Evolutionary conservation across 23 tunicate genomes (phyloP).

Genomic region (Diplosoma virens): DNA sequence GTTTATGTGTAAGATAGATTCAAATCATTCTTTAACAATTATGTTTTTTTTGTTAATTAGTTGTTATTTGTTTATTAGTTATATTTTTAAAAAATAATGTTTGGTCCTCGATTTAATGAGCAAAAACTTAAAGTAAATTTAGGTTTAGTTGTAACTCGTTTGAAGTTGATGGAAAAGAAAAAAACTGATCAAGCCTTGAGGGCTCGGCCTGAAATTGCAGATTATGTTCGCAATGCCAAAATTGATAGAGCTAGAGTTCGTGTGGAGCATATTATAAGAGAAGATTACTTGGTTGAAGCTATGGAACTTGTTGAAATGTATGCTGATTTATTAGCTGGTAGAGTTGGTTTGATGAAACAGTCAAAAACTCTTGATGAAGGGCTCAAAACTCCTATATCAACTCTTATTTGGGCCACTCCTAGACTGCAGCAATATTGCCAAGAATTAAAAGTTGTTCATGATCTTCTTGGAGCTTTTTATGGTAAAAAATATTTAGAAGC

Average conservation of each 20-base stretch:
- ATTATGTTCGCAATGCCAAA: constrained; percentile 71
- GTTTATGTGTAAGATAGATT: too few species aligned
- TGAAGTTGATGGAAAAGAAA: constrained; percentile 86
- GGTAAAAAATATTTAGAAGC: constrained; percentile 89
- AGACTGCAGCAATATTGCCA: constrained; percentile 53
- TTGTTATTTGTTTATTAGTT: neutral
- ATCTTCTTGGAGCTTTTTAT: constrained; percentile 70
- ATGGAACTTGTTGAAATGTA: constrained; percentile 95
- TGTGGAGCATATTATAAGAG: constrained; percentile 87
- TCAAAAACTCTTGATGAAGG: constrained; percentile 79
- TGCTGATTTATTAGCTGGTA: constrained; percentile 62
- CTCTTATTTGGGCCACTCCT: constrained; percentile 82
- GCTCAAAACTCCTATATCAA: constrained; percentile 74
- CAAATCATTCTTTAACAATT: too few species aligned
- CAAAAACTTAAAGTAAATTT: constrained; percentile 86
- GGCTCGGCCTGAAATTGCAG: constrained; percentile 91
- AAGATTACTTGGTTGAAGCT: constrained; percentile 95
- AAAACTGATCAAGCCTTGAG: constrained; percentile 87
- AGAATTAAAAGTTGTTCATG: constrained; percentile 61
- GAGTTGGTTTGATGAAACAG: constrained; percentile 65
- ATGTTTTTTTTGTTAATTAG: neutral
- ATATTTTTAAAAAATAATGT: constrained; percentile 39
- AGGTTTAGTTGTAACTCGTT: constrained; percentile 67
- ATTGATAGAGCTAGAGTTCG: constrained; percentile 81
- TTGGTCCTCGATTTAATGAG: constrained; percentile 74